Evolutionary conservation across 2,113 vertebrate species (phyloP).

Genomic region (Balaenoptera acutorostrata): DNA sequence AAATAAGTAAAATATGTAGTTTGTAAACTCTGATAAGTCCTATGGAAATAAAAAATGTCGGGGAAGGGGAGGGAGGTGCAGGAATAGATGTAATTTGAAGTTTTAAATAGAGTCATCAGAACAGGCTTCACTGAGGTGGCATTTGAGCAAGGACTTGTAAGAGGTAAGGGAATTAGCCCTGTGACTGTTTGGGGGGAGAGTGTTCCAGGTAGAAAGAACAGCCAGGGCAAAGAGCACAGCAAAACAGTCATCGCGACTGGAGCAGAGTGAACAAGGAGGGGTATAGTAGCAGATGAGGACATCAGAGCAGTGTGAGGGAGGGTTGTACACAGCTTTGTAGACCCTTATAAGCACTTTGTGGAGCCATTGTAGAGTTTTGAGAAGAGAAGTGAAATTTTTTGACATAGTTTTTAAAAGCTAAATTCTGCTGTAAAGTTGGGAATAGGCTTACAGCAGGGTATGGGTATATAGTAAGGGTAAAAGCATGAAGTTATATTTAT

Average conservation of each 20-base stretch:
- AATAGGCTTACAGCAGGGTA: background rate
- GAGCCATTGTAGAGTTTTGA: background rate
- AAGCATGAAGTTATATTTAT: background rate
- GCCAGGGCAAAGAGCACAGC: background rate
- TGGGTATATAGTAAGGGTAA: background rate
- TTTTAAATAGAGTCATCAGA: background rate
- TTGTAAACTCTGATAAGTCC: background rate
- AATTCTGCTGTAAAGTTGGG: background rate
- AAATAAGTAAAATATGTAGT: background rate
- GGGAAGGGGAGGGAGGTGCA: background rate
- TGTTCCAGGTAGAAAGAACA: background rate
- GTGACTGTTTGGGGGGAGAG: background rate
- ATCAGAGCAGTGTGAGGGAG: fast-evolving
- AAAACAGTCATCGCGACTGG: background rate
- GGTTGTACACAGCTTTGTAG: background rate
- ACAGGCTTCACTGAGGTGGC: background rate
- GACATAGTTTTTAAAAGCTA: background rate
- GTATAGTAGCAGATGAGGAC: background rate
- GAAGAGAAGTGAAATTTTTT: background rate
- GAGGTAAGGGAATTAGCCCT: background rate
- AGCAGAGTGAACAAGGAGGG: background rate
- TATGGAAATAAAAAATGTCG: background rate
- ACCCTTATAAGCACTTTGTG: background rate
- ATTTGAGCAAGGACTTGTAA: background rate
- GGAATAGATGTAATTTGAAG: background rate